Base-by-base conservation (phyloP, 2,797 vertebrate species). In the Neosalanx taihuensis region DNA sequence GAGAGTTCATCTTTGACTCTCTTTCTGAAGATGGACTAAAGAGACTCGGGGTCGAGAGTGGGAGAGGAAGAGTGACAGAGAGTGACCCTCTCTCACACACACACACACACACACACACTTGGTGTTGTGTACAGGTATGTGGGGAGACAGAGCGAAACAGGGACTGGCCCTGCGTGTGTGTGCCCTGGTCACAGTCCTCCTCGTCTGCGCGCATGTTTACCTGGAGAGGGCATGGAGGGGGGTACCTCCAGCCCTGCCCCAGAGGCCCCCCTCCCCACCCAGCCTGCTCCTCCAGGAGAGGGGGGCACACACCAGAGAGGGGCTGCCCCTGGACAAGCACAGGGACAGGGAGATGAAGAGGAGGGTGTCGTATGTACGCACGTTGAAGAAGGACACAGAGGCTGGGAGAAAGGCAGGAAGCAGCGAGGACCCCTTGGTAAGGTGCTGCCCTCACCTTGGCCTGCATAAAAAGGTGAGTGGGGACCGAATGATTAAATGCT, bases 141-240 rank as follows among this genome's bases (percentile, higher is more conserved):
- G 77, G 67, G 77, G 74, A 64, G 86, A 89, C 64, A 78, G 79
- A 35, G 77, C 86, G 53, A 81, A 63, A 65, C 35, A 84, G 81
- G 84, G 90, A 68, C 67, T 89, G 57, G 78, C 89, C 10, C 84
- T 93, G 72, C 91, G 91, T 73, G 80, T 91, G 73, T 92, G 89
- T 67, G 49, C 93, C 70, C 86, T 95, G n/a, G 88, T 94, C 71
- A 89, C 87, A 0, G 87, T 87, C 13, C 84, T 94, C 77, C 86
- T 93, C 37, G 83, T 96, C 59, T 92, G 93, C 76, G 77, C 93
- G 65, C 93, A 94, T 73, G 81, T 95, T 63, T 92, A 92, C 82
- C 78, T 92, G 72, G 91, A 91, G 67, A 82, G 67, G 3, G 64
- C 23, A 13, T 78, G 82, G 85, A 56, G 29, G 46, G 71, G 69